Evolutionary conservation across 2,113 vertebrate species (phyloP), one percentile per base, ranked within the genome.

Genomic region (Rhinichthys klamathensis): DNA sequence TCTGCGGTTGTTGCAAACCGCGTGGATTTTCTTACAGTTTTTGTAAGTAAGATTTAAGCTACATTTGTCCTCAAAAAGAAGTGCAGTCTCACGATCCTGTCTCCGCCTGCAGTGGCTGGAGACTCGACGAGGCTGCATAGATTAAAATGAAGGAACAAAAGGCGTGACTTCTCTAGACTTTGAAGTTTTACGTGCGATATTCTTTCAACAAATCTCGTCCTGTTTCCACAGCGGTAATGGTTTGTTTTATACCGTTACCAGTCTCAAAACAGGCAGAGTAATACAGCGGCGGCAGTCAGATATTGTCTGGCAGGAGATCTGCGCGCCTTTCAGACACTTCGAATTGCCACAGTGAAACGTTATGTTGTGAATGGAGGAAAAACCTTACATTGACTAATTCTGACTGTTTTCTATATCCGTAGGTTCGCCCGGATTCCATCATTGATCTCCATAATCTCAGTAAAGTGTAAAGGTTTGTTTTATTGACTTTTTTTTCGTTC

Each of bases 181-280:
- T 0, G 93, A 88, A 89, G 92, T 0, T 80, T 69, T 88, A 93
- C 90, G 94, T 95, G 95, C 94, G 95, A 95, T 95, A 88, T 94
- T 94, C 93, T 85, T 94, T 89, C 90, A 27, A 95, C 93, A 95
- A 2, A 1, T 41, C 12, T 38, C 54, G 35, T 25, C 80, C 94
- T 94, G 93, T 93, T 91, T 85, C 91, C 93, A 93, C 93, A 93
- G 94, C 1, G 93, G 93, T 91, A 90, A 65, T 41, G 89, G 87
- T 1, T 83, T 65, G 2, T 0, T 1, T n/a, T 3, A 85, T 95
- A 77, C 90, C 81, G 18, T 88, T 85, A 79, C 92, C 88, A 83
- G 93, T 95, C 94, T 87, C 90, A 86, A 93, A 38, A 93, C 95
- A 93, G 94, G 94, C 13, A 95, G 90, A 95, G 75, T 87, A 93